Evolutionary conservation across 2,888 invertebrate species (phyloP).

Genomic region (Isoperla grammatica): DNA sequence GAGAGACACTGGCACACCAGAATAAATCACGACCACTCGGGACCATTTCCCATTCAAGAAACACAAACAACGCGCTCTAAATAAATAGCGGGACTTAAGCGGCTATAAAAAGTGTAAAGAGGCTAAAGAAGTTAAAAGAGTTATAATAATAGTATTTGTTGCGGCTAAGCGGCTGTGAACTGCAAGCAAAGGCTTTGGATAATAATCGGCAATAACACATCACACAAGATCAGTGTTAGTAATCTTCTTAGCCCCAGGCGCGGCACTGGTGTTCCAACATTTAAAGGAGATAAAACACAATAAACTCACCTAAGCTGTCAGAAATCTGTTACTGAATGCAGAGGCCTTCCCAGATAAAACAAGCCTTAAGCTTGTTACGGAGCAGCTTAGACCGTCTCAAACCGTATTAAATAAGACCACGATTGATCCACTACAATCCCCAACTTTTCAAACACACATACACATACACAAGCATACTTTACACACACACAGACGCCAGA

Average conservation of each 20-base stretch:
- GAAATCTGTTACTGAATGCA: conserved; percentile 40
- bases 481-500: conserved; percentile 31
- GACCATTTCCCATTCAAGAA: conserved; percentile 13
- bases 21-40: conserved; percentile 13
- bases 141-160: conserved; percentile 29
- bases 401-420: conserved; percentile 41
- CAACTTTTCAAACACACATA: conserved; percentile 37
- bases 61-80: conserved; percentile 17
- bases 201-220: conserved; percentile 32
- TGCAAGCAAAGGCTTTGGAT: conserved; percentile 19
- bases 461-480: conserved; percentile 31
- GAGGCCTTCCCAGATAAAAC: conserved; percentile 39
- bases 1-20: background rate
- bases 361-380: conserved; percentile 41
- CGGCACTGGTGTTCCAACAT: conserved; percentile 31
- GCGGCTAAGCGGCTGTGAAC: conserved; percentile 20
- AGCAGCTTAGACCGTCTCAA: conserved; percentile 40
- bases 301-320: conserved; percentile 41
- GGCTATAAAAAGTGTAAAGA: conserved; percentile 20
- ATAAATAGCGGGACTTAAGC: conserved; percentile 17
- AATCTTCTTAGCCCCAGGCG: conserved; percentile 31
- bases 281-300: conserved; percentile 40
- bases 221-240: conserved; percentile 31
- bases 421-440: conserved; percentile 39
- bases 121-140: conserved; percentile 29